Percentiles rank a stretch among this genome's conserved stretches.
phyloP scores from a whole-genome alignment of 2,888 invertebrate species.

The Mesochorus sp. region DNA sequence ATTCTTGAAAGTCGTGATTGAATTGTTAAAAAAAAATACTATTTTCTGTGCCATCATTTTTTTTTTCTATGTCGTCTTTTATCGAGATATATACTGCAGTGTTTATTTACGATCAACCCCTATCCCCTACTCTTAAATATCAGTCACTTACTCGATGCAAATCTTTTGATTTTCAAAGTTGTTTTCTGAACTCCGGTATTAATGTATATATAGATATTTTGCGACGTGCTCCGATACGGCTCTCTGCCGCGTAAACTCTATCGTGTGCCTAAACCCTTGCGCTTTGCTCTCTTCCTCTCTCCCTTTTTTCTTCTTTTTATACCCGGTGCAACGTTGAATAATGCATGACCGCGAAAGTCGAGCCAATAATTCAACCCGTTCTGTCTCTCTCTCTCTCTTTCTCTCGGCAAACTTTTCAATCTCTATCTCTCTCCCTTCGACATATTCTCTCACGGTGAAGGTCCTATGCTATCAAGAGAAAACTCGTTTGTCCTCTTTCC shows the following conservation, averaged over 20 bases:
- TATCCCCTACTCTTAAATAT: constrained; percentile 34
- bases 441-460: constrained; percentile 28
- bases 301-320: constrained; percentile 5
- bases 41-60: too few species aligned
- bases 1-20: constrained; percentile 25
- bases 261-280: constrained; percentile 56
- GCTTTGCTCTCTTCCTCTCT: constrained; percentile 23
- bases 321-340: constrained; percentile 67
- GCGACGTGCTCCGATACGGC: constrained; percentile 32
- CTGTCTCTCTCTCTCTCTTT: constrained; percentile 30
- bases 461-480: neutral
- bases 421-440: constrained; percentile 32
- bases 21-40: too few species aligned
- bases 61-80: neutral
- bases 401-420: neutral
- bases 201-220: constrained; percentile 35
- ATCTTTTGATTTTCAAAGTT: constrained; percentile 66
- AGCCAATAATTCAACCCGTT: constrained; percentile 68
- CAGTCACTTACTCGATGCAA: constrained; percentile 61
- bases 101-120: constrained; percentile 25
- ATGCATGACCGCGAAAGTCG: constrained; percentile 70
- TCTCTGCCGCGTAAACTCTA: constrained; percentile 50
- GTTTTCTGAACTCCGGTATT: constrained; percentile 51
- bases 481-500: neutral
- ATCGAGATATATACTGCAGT: constrained; percentile 4